Evolutionary conservation across 2,888 invertebrate species (phyloP).

Genomic region (Mesodorylaimus sp.): DNA sequence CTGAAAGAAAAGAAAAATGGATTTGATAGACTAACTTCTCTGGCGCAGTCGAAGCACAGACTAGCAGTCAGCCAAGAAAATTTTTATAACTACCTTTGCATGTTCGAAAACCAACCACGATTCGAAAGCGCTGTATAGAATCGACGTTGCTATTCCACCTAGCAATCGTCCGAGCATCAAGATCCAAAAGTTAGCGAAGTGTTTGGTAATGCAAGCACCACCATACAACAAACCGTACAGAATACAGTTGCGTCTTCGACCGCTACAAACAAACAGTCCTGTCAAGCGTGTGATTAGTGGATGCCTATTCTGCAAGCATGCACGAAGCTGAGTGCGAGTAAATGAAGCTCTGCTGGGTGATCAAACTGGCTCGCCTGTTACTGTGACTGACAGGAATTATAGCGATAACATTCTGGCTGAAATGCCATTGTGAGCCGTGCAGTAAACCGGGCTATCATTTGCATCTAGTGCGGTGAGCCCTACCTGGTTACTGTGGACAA

Average conservation of each 20-base stretch:
- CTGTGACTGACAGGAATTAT: no score
- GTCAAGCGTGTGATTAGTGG: no score
- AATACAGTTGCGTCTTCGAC: constrained; percentile 36
- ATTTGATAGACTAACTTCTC: not conserved
- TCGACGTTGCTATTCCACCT: constrained; percentile 39
- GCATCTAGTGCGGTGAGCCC: no score
- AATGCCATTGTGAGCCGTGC: no score
- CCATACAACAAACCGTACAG: constrained; percentile 38
- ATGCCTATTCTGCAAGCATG: no score
- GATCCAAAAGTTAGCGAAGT: constrained; percentile 36
- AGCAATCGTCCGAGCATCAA: constrained; percentile 35
- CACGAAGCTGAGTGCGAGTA: no score
- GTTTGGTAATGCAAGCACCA: constrained; percentile 38
- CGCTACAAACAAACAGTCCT: constrained; percentile 31
- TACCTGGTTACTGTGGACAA: no score
- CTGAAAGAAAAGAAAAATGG: constrained; percentile 16
- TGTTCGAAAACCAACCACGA: constrained; percentile 39
- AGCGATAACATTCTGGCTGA: no score
- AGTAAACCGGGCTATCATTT: no score
- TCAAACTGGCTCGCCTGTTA: no score
- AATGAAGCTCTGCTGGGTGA: no score
- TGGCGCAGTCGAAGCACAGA: not conserved
- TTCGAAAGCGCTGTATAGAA: constrained; percentile 39
- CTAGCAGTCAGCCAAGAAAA: not conserved
- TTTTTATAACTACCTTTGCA: constrained; percentile 33